These are phyloP conservation scores for Trididemnum miniatum DNA, from an alignment of 23 tunicate species.

Conservation along the genomic window DNA sequence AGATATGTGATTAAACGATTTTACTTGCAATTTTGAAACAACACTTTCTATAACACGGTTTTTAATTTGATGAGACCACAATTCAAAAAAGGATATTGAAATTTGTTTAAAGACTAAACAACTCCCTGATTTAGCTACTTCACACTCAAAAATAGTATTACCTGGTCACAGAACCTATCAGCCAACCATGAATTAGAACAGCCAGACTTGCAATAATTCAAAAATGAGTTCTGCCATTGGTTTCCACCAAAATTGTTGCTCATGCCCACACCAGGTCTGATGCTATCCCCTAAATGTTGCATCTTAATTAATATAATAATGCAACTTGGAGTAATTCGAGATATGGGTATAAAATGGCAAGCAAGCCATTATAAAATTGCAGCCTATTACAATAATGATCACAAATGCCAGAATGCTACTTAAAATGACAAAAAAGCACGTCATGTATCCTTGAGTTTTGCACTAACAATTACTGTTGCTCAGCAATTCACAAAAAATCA, in stretches of 20 bases:
- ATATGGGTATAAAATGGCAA: background rate
- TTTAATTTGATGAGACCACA: too few relatives aligned
- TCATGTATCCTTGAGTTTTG: too few relatives aligned
- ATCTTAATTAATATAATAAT: slow-evolving; percentile 1
- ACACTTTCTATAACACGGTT: too few relatives aligned
- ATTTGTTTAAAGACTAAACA: too few relatives aligned
- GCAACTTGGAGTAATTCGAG: background rate
- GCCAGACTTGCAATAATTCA: slow-evolving; percentile 66
- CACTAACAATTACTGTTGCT: too few relatives aligned
- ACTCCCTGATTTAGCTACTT: too few relatives aligned
- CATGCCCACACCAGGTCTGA: slow-evolving; percentile 77
- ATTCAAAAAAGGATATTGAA: too few relatives aligned
- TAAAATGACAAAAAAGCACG: too few relatives aligned
- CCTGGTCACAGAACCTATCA: slow-evolving; percentile 97
- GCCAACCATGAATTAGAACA: slow-evolving; percentile 90
- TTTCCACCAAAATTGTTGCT: slow-evolving; percentile 35
- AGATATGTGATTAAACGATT: too few relatives aligned
- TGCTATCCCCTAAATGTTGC: slow-evolving; percentile 72
- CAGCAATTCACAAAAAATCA: too few relatives aligned
- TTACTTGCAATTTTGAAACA: too few relatives aligned
- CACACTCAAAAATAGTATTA: slow-evolving; percentile 1
- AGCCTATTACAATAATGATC: background rate
- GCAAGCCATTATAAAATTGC: background rate
- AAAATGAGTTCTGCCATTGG: slow-evolving; percentile 29
- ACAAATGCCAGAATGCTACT: too few relatives aligned